These are phyloP conservation scores for Miichthys miiuy DNA, from an alignment of 2,797 vertebrate genomes.

Conservation along the genomic window DNA sequence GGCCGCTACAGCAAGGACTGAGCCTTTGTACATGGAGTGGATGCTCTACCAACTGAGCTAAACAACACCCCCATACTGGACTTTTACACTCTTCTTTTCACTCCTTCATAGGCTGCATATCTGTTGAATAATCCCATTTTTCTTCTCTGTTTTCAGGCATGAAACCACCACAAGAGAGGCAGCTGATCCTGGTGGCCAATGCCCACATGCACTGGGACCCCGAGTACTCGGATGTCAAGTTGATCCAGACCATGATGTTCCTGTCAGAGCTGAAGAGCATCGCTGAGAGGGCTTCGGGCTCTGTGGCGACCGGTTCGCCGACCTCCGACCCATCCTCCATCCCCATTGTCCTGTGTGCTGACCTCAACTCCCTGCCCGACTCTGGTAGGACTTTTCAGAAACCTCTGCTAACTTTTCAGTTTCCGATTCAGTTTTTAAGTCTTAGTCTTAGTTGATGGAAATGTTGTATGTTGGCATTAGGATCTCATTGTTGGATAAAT, in stretches of 20 bases:
- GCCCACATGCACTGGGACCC: slow-evolving; percentile 99
- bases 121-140: background rate
- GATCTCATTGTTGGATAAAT: too few relatives aligned
- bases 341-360: slow-evolving; percentile 97
- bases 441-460: background rate
- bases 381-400: slow-evolving; percentile 87
- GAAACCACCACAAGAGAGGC: slow-evolving; percentile 91
- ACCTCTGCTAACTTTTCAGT: background rate
- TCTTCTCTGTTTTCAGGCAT: slow-evolving; percentile 80
- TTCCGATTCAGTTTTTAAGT: background rate
- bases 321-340: slow-evolving; percentile 90
- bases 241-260: slow-evolving; percentile 99
- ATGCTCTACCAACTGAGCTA: background rate
- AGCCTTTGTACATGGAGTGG: too few relatives aligned
- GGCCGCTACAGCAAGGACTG: too few relatives aligned
- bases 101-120: background rate
- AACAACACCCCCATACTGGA: too few relatives aligned
- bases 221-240: slow-evolving; percentile 97
- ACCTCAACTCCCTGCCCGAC: slow-evolving; percentile 99
- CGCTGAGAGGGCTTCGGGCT: slow-evolving; percentile 90
- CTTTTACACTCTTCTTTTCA: background rate
- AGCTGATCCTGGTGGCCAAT: slow-evolving; percentile 95
- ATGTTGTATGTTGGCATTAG: background rate
- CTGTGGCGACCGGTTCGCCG: slow-evolving; percentile 85
- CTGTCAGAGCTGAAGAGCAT: slow-evolving; percentile 98